Conservation (phyloP, 1,140 invertebrate species). For the Harlomillsia oculata region DNA sequence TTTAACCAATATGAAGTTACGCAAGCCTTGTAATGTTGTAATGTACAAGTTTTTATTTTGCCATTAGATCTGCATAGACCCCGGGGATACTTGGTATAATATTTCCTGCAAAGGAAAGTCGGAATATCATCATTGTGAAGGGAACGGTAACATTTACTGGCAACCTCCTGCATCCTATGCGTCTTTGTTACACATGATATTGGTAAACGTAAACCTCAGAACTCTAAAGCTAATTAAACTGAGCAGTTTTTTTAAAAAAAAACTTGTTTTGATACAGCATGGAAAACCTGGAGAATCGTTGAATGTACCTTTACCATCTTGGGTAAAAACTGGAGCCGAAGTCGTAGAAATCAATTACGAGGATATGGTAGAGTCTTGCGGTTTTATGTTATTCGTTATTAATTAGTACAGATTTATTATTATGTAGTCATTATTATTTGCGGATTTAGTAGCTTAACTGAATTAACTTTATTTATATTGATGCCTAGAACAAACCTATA, state of each 20-base stretch:
- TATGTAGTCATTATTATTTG: too few species aligned
- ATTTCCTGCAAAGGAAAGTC: slow-evolving; percentile 31
- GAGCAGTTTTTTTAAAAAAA: too few species aligned
- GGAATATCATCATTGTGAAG: slow-evolving; percentile 35
- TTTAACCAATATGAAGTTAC: not conserved
- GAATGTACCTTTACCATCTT: slow-evolving; percentile 4
- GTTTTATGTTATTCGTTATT: too few species aligned
- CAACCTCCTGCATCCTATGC: slow-evolving; percentile 25
- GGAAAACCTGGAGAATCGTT: not conserved
- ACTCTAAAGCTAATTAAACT: too few species aligned
- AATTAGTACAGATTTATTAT: too few species aligned
- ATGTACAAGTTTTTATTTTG: not conserved
- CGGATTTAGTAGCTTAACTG: too few species aligned
- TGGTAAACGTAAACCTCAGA: slow-evolving; percentile 5
- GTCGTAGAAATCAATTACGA: slow-evolving; percentile 11
- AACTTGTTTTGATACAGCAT: too few species aligned
- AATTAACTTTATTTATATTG: too few species aligned
- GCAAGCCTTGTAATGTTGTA: not conserved
- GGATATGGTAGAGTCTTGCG: not conserved
- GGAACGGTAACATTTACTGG: slow-evolving; percentile 36
- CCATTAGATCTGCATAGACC: slow-evolving; percentile 36
- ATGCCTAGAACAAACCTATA: too few species aligned
- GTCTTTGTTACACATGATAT: slow-evolving; percentile 22
- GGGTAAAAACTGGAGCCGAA: slow-evolving; percentile 19
- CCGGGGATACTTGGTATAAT: slow-evolving; percentile 36